Conservation (phyloP, 2,797 vertebrate species). For the Schizopygopsis malacanthus region DNA sequence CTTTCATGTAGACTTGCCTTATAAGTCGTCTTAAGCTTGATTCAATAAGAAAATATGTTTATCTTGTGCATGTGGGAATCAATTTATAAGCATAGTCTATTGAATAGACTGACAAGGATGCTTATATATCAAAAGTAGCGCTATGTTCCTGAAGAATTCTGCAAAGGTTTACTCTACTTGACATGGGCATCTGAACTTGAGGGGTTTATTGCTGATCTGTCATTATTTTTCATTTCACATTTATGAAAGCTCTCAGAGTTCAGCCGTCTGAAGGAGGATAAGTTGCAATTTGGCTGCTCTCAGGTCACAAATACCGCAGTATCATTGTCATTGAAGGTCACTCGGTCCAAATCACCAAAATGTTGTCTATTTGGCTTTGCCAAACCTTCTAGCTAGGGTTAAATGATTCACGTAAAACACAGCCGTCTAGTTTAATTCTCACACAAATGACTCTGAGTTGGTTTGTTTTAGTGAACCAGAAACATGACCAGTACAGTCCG, state of each 20-base stretch:
- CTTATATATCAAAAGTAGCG: not conserved
- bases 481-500: not conserved
- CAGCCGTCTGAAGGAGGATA: not conserved
- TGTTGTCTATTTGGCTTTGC: not conserved
- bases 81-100: slow-evolving; percentile 18
- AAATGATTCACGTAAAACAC: not conserved
- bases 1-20: slow-evolving; percentile 36
- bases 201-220: slow-evolving; percentile 1
- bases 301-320: not conserved
- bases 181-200: not conserved
- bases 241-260: not conserved
- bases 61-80: slow-evolving; percentile 35
- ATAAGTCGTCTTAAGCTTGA: slow-evolving; percentile 24
- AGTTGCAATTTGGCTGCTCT: not conserved
- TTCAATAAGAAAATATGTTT: slow-evolving; percentile 38
- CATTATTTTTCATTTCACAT: not conserved
- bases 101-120: not conserved
- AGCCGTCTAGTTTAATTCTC: not conserved
- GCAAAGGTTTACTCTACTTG: not conserved
- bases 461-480: not conserved
- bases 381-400: not conserved
- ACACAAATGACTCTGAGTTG: not conserved
- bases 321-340: not conserved
- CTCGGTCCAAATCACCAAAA: not conserved
- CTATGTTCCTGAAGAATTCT: slow-evolving; percentile 1